phyloP scores from a whole-genome alignment of 2,888 invertebrate genomes.

The Polydrusus tereticollis region DNA sequence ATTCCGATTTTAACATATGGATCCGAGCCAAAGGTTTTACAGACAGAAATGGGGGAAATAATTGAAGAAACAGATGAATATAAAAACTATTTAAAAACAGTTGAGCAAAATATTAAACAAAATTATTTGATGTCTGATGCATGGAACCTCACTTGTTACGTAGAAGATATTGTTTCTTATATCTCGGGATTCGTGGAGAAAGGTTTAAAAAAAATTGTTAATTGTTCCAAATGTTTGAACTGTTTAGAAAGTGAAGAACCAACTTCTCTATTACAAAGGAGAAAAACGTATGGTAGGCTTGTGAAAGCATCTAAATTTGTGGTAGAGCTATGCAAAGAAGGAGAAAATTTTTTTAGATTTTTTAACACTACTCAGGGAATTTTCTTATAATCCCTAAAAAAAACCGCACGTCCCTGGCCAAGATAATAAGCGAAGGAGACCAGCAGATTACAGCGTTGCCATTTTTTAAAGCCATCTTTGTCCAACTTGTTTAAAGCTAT shows the following conservation, averaged over 20 bases:
- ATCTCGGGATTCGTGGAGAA: conserved; percentile 15
- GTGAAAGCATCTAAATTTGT: neutral
- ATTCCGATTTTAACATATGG: conserved; percentile 17
- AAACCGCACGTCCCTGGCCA: too few species aligned
- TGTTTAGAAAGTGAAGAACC: neutral
- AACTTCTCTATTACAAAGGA: neutral
- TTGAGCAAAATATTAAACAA: conserved; percentile 4
- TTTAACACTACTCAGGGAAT: too few species aligned
- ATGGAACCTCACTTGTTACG: too few species aligned
- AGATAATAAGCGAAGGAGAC: too few species aligned
- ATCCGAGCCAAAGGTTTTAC: too few species aligned
- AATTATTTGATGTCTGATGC: neutral
- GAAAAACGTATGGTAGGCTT: conserved; percentile 8
- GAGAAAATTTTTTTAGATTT: too few species aligned
- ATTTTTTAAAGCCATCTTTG: too few species aligned
- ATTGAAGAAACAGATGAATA: neutral
- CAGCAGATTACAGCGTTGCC: too few species aligned
- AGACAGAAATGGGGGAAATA: neutral
- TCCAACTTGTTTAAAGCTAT: too few species aligned
- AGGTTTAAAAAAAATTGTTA: conserved; percentile 10
- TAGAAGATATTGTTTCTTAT: too few species aligned
- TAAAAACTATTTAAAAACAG: neutral
- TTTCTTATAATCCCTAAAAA: too few species aligned
- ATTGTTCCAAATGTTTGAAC: neutral
- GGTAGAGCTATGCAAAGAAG: neutral